These are phyloP conservation scores for Simalia tracyae DNA, from an alignment of 2,797 vertebrate genomes.

Conservation along the genomic window DNA sequence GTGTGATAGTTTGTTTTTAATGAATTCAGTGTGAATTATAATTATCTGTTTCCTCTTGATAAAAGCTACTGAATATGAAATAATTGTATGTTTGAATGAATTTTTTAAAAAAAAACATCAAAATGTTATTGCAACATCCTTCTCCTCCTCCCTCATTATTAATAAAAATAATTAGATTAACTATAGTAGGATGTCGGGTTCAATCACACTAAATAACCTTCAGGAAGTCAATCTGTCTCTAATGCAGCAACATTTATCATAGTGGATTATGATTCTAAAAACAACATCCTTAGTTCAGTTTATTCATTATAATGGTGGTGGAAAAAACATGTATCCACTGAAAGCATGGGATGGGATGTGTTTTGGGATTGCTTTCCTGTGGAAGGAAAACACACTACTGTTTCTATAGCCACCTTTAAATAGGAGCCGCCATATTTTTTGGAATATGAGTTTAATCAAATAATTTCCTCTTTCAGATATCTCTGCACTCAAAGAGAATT, in stretches of 20 bases:
- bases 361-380: neutral
- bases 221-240: neutral
- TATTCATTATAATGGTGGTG: neutral
- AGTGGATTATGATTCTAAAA: neutral
- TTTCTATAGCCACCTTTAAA: neutral
- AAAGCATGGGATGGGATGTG: neutral
- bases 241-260: neutral
- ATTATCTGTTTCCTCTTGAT: slow-evolving; percentile 34
- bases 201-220: neutral
- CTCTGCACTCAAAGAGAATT: neutral
- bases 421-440: neutral
- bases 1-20: slow-evolving; percentile 47
- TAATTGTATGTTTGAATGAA: slow-evolving; percentile 43
- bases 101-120: slow-evolving; percentile 15
- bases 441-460: neutral
- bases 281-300: neutral
- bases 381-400: neutral
- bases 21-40: slow-evolving; percentile 40
- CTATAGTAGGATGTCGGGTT: neutral
- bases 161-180: neutral
- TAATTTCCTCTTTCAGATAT: neutral
- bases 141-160: neutral
- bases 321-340: neutral
- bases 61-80: slow-evolving; percentile 36
- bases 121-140: neutral